Base-by-base conservation (phyloP, 2,113 vertebrate genomes). In the Eurystomus gularis region DNA sequence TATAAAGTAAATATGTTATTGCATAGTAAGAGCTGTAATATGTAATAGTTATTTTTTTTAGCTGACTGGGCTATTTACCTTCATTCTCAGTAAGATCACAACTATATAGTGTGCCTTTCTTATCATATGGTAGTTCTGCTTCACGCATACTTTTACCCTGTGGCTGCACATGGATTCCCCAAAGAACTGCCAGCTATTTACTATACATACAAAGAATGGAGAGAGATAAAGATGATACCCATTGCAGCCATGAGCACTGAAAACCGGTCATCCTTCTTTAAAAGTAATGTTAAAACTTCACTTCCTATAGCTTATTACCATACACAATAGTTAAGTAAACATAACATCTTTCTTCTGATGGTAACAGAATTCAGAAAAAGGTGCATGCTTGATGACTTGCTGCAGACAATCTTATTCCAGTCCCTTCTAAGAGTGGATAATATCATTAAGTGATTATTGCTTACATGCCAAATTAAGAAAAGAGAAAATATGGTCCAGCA, bases 371-470 rank as follows among this genome's bases (percentile, higher is more conserved):
- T 51, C 51, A 86, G 62, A 72, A 52, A 82, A 75, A 62, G 79
- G 66, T 31, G 70, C 8, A 1, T 10, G 70, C 78, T 66, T 70
- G 55, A 62, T 60, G 68, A 66, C 66, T 70, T 73, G 51, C 64
- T 86, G 28, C 68, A 87, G 77, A 86, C 51, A 71, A 39, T 58
- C 58, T 92, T 94, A 90, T 33, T 84, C 69, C 57, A 83, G 90
- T 83, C 68, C 39, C 79, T 96, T 61, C 77, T 93, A 87, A 94
- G 81, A 82, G n/a, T n/a, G 26, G 88, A 39, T 96, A 88, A 96
- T 92, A 96, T 96, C 66, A 96, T 94, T 93, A 96, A 91, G 86
- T 82, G 93, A 94, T 96, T 94, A 95, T 68, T 95, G 44, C 80
- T 88, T 76, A 82, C 90, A 88, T 58, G 69, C 3, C 28, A 57